A percentile compares a stretch with the other conserved stretches of the same genome.
phyloP scores from a whole-genome alignment of 2,797 vertebrate species.

The Saguinus oedipus region DNA sequence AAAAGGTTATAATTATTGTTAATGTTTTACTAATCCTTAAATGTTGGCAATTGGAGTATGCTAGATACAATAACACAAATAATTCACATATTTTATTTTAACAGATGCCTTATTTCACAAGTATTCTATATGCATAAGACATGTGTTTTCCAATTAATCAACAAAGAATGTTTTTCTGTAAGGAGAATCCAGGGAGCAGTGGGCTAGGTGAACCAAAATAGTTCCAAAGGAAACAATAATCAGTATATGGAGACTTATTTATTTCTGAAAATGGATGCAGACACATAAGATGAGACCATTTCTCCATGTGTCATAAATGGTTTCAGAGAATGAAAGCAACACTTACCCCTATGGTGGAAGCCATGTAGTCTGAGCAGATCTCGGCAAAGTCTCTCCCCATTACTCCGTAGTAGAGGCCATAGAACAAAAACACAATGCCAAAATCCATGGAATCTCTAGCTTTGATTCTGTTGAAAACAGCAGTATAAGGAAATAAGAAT shows the following conservation, averaged over 20 bases:
- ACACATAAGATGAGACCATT: not conserved
- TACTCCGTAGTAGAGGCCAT: constrained; percentile 84
- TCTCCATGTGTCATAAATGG: not conserved
- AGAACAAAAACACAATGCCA: constrained; percentile 85
- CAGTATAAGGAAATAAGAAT: not conserved
- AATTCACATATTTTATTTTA: not conserved
- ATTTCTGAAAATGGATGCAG: not conserved
- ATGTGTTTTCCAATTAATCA: constrained; percentile 25
- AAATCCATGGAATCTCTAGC: constrained; percentile 87
- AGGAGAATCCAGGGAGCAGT: not conserved
- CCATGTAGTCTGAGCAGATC: constrained; percentile 88
- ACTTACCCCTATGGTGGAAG: constrained; percentile 84
- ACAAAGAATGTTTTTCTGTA: not conserved
- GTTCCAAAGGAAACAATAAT: not conserved
- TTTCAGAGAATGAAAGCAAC: not conserved
- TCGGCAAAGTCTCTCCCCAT: constrained; percentile 86
- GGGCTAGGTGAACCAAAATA: not conserved
- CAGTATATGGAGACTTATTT: not conserved
- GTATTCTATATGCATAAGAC: not conserved
- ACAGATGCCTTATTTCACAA: not conserved
- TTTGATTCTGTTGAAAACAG: constrained; percentile 79
- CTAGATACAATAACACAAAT: not conserved
- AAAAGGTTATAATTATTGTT: not conserved
- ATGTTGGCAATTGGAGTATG: not conserved
- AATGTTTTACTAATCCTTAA: constrained; percentile 13